Conservation (phyloP, 2,888 invertebrate genomes). For the Nymphalis urticae region DNA sequence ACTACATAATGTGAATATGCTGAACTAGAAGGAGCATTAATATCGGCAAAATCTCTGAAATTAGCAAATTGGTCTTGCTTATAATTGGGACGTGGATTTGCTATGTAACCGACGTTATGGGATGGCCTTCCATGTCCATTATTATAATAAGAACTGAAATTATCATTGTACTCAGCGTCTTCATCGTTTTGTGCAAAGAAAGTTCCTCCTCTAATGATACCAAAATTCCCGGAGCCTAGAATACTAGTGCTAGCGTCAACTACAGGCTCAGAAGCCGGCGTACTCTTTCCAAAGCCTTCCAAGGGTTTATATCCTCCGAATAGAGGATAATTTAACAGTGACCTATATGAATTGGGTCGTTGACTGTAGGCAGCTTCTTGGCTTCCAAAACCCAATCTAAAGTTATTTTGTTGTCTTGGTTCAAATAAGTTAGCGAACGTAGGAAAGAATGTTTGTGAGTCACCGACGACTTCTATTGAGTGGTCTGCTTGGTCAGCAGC, state of each 20-base stretch:
- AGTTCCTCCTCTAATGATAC: conserved; percentile 92
- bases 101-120: conserved; percentile 80
- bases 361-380: conserved; percentile 84
- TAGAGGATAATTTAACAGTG: conserved; percentile 71
- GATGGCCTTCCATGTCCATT: conserved; percentile 88
- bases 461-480: conserved; percentile 78
- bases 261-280: conserved; percentile 63
- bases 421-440: conserved; percentile 87
- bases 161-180: conserved; percentile 82
- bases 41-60: conserved; percentile 94
- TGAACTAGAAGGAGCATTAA: conserved; percentile 87
- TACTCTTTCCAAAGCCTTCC: conserved; percentile 67
- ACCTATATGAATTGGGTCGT: conserved; percentile 77
- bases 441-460: conserved; percentile 88
- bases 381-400: conserved; percentile 82
- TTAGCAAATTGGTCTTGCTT: conserved; percentile 93
- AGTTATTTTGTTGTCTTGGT: conserved; percentile 74
- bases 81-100: conserved; percentile 88
- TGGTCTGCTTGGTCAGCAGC: conserved; percentile 67
- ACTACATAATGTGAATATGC: conserved; percentile 92
- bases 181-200: conserved; percentile 90
- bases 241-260: conserved; percentile 83
- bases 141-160: conserved; percentile 83
- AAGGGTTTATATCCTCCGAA: conserved; percentile 67
- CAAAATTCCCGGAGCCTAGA: conserved; percentile 92